Percentiles rank a stretch among this genome's conserved stretches.
Evolutionary conservation across 2,888 invertebrate genomes (phyloP).

Genomic region (Drosophila maculinotata): DNA sequence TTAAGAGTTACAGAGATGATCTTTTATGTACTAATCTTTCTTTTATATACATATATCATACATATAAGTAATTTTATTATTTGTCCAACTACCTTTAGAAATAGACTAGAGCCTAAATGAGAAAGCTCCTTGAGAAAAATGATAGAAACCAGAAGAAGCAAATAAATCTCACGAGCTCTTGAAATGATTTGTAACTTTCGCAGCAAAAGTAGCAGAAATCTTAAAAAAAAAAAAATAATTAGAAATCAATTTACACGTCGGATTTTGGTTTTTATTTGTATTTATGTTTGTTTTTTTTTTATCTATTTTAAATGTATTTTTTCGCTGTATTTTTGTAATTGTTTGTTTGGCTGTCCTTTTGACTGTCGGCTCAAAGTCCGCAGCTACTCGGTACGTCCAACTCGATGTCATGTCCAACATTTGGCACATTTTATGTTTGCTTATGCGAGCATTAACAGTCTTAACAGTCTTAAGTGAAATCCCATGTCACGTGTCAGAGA

Average conservation of each 20-base stretch:
- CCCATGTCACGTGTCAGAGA: constrained; percentile 83
- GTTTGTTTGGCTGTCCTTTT: constrained; percentile 54
- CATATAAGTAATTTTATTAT: too few relatives aligned
- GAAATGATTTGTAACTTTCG: constrained; percentile 51
- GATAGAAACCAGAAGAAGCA: constrained; percentile 9
- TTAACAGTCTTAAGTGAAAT: constrained; percentile 83
- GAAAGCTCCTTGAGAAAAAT: constrained; percentile 9
- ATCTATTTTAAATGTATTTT: constrained; percentile 3
- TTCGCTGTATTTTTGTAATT: constrained; percentile 24
- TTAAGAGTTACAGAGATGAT: too few relatives aligned
- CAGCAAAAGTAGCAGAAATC: constrained; percentile 33
- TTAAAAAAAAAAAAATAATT: constrained; percentile 51
- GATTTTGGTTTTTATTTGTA: constrained; percentile 46
- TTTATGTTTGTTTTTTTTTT: constrained; percentile 1
- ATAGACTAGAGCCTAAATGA: background rate
- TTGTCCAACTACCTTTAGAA: background rate
- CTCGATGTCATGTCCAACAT: constrained; percentile 73
- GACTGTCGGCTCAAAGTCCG: constrained; percentile 70
- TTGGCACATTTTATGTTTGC: constrained; percentile 78
- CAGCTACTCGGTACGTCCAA: constrained; percentile 30
- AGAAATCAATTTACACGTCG: constrained; percentile 76
- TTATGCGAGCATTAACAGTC: constrained; percentile 74
- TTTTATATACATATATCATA: background rate
- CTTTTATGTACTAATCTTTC: too few relatives aligned
- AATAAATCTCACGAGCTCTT: constrained; percentile 22